These are phyloP conservation scores for Temnothorax curvispinosus DNA, from an alignment of 1,140 invertebrate species.

Conservation along the genomic window DNA sequence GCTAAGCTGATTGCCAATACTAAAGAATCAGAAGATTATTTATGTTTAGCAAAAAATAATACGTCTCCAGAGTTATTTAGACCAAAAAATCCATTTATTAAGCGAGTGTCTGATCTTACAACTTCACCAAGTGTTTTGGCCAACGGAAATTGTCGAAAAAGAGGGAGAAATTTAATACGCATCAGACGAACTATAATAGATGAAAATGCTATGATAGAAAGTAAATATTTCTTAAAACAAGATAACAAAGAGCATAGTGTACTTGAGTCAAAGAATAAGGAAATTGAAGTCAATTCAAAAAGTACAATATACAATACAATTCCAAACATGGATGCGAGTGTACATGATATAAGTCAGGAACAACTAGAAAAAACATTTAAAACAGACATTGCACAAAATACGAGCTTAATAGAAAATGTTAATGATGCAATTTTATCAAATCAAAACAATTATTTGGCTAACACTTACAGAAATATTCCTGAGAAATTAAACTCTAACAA, in stretches of 20 bases:
- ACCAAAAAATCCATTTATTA: slow-evolving; percentile 72
- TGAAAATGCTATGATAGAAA: slow-evolving; percentile 63
- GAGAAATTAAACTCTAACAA: slow-evolving; percentile 5
- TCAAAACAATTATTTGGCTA: background rate
- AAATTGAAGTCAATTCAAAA: background rate
- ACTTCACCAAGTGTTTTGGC: slow-evolving; percentile 69
- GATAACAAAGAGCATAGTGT: background rate
- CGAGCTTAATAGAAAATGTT: background rate
- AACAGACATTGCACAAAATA: background rate
- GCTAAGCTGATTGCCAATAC: slow-evolving; percentile 20
- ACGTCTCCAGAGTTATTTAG: slow-evolving; percentile 63
- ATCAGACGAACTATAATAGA: slow-evolving; percentile 65
- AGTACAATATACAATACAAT: background rate
- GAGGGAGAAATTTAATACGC: slow-evolving; percentile 59
- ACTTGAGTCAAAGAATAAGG: background rate
- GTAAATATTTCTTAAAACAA: slow-evolving; percentile 69
- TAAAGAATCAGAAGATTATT: slow-evolving; percentile 5
- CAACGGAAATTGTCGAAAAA: slow-evolving; percentile 54
- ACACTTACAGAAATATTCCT: background rate
- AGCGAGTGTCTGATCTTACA: slow-evolving; percentile 32
- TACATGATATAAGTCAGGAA: background rate
- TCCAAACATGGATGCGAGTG: background rate
- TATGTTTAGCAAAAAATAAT: slow-evolving; percentile 12
- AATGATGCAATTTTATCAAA: background rate
- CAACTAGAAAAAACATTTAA: background rate